Base-by-base conservation (phyloP, 1,140 invertebrate genomes). In the Drosophila nannoptera region DNA sequence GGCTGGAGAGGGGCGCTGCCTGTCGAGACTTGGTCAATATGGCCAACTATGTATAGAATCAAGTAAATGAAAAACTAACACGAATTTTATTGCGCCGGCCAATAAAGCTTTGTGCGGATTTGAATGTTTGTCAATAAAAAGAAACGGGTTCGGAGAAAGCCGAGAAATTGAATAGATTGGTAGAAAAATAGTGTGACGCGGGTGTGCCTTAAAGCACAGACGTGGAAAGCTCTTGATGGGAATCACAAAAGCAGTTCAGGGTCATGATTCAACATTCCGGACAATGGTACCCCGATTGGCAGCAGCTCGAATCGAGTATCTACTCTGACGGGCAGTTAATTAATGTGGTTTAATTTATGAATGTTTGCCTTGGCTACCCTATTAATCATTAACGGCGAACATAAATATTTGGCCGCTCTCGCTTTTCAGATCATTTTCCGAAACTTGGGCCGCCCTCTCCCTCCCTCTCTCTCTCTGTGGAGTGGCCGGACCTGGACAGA, bases 291-390 rank as follows among this genome's bases (percentile, higher is more conserved):
- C 11, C 9, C 36, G 67, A 68, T 68, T 54, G 59, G 45, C 35
- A 68, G 40, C 59, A 31, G 22, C 48, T 48, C 35, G 32, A 48
- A 52, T 52, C 45, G 36, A 61, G 64, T 53, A 58, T 59, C 62
- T 62, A 42, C 36, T 45, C 45, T 55, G 64, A 56, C 53, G 64
- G 55, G 32, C 66, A 74, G 74, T 76, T 76, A 76, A 76, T 76
- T 74, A 74, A 76, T 76, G 72, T 76, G 73, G 68, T 59, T 74
- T 74, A 76, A 76, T 76, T 76, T 76, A 76, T 76, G 71, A 74
- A 62, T 76, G 71, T 76, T 76, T 76, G 74, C 53, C 35, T 70
- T 50, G 55, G 35, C 55, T 69, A n/a, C 35, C 61, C 70, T 61
- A 75, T 75, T 69, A 75, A 75, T 75, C 73, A 75, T 75, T 73